These are phyloP conservation scores for Halcyon leucocephala DNA, from an alignment of 2,797 vertebrate genomes.

Conservation along the genomic window DNA sequence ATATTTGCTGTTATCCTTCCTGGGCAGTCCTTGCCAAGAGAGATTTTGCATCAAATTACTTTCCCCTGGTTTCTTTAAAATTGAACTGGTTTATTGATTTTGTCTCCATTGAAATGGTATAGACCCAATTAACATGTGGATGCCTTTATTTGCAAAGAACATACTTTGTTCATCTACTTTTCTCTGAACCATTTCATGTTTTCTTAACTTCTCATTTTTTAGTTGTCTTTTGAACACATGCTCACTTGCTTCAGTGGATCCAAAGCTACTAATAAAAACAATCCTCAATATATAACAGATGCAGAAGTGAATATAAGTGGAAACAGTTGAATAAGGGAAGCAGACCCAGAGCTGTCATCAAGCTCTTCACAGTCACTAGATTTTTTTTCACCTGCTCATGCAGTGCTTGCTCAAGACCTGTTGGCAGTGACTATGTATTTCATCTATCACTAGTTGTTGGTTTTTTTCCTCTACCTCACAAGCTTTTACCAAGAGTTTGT, in stretches of 20 bases:
- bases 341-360: slow-evolving; percentile 70
- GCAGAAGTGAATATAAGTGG: slow-evolving; percentile 69
- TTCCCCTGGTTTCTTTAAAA: neutral
- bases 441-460: slow-evolving; percentile 7
- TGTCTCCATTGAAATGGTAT: neutral
- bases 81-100: neutral
- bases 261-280: slow-evolving; percentile 53
- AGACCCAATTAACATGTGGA: neutral
- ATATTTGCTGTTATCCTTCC: neutral
- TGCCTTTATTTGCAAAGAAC: neutral
- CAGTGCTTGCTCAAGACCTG: slow-evolving; percentile 7
- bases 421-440: slow-evolving; percentile 37
- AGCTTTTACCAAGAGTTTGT: slow-evolving; percentile 7
- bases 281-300: slow-evolving; percentile 66
- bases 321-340: slow-evolving; percentile 68
- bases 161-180: neutral
- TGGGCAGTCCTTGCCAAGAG: neutral
- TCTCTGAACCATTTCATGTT: neutral
- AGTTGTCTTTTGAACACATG: neutral
- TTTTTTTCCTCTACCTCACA: neutral
- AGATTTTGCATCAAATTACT: neutral
- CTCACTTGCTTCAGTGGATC: slow-evolving; percentile 37
- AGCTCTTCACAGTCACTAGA: slow-evolving; percentile 68
- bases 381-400: slow-evolving; percentile 67
- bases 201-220: neutral